Base-by-base conservation (phyloP, 1,140 invertebrate species). In the Apis laboriosa region DNA sequence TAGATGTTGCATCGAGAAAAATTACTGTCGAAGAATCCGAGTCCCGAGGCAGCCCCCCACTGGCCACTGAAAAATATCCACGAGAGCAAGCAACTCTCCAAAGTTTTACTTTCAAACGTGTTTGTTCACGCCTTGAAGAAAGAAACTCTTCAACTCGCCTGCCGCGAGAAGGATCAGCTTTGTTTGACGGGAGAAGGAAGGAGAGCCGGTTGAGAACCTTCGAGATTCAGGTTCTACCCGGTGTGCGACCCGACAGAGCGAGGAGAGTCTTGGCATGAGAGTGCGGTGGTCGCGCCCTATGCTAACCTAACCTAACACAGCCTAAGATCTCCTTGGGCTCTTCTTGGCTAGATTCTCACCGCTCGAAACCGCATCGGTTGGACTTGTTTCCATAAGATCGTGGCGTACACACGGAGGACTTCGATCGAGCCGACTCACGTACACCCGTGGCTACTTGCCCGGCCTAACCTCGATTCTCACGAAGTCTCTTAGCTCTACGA, bases 141-240 rank as follows among this genome's bases (percentile, higher is more conserved):
- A n/a, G 51, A 67, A 28, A 63, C 51, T 70, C 49, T 58, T 21
- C 7, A 19, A 13, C 51, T 34, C 43, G 60, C 28, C 17, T 24
- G 4, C 19, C 60, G 61, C 49, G 17, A 9, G 64, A 78, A 67
- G 56, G 76, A 68, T 78, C 67, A 34, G 74, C 55, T 77, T 43
- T 28, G 74, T 71, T 17, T 71, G 75, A 56, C 58, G 66, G 74
- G 71, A 53, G 64, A 55, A 70, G 53, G 63, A 24, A 60, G 76
- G 55, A 84, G 81, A 87, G 88, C 83, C 80, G 89, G 91, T 93
- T 93, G 93, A 93, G 93, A 93, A 93, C 92, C 93, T 83, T 87
- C 75, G 84, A 90, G 88, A 92, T 93, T 93, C 93, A 93, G 92
- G 93, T 93, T 94, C 90, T 92, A 90, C 87, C 76, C 75, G 86